Evolutionary conservation across 1,140 invertebrate species (phyloP).

Genomic region (Temnothorax curvispinosus): DNA sequence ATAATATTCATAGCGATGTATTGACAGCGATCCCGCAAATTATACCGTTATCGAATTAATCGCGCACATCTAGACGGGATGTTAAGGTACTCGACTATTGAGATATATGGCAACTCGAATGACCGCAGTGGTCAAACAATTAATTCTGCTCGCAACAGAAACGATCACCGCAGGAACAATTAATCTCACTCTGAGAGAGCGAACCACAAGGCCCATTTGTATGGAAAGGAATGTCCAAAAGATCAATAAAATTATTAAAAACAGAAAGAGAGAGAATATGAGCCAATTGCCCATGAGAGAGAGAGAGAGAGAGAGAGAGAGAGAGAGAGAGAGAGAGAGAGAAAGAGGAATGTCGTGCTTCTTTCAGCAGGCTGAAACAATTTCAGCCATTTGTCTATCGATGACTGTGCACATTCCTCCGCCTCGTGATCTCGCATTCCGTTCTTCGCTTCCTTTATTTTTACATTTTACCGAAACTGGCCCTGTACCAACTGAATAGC

Average conservation of each 20-base stretch:
- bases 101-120: conserved; percentile 1
- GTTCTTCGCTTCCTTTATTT: conserved; percentile 22
- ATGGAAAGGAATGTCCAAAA: conserved; percentile 12
- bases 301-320: too few species aligned
- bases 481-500: conserved; percentile 48
- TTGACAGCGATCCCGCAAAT: neutral
- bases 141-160: conserved; percentile 22
- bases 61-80: neutral
- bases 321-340: neutral
- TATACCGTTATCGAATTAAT: conserved; percentile 2
- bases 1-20: neutral
- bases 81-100: neutral
- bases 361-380: conserved; percentile 67
- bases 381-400: conserved; percentile 64
- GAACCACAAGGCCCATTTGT: neutral
- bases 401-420: conserved; percentile 35
- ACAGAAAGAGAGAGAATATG: neutral
- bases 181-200: conserved; percentile 32
- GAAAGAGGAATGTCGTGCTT: conserved; percentile 33
- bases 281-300: neutral
- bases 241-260: conserved; percentile 70
- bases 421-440: too few species aligned
- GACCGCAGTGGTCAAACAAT: neutral
- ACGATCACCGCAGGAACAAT: conserved; percentile 14
- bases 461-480: conserved; percentile 49